These are phyloP conservation scores for Augochlora pura DNA, from an alignment of 1,140 invertebrate species.

Conservation along the genomic window DNA sequence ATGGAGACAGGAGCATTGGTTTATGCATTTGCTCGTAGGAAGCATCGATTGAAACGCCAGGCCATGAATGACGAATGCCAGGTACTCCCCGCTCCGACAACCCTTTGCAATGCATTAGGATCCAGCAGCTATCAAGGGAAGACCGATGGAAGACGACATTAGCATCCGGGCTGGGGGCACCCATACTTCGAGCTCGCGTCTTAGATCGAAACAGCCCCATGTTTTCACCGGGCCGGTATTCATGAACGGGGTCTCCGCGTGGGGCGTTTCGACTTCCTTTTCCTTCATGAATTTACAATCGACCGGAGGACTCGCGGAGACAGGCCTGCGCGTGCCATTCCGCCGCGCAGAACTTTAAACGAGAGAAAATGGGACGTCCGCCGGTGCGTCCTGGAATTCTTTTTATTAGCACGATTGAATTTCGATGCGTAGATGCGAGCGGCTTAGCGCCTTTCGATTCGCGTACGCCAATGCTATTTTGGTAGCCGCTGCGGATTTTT, in stretches of 20 bases:
- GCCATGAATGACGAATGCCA: slow-evolving; percentile 55
- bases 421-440: no score
- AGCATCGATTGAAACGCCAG: not conserved
- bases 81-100: slow-evolving; percentile 24
- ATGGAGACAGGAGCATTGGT: no score
- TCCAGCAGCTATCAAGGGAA: not conserved
- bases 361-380: no score
- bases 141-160: slow-evolving; percentile 54
- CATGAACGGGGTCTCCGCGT: slow-evolving; percentile 58
- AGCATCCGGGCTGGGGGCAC: slow-evolving; percentile 60
- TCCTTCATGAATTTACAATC: slow-evolving; percentile 73
- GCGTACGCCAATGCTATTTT: no score
- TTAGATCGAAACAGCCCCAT: slow-evolving; percentile 69
- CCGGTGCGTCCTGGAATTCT: no score
- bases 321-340: slow-evolving; percentile 13
- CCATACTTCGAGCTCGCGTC: slow-evolving; percentile 48
- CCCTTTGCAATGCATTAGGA: slow-evolving; percentile 60
- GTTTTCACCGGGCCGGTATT: slow-evolving; percentile 69
- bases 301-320: slow-evolving; percentile 41
- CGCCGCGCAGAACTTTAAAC: no score
- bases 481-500: no score
- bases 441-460: no score
- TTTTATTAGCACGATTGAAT: no score
- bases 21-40: no score
- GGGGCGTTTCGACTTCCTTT: slow-evolving; percentile 48